Evolutionary conservation across 2,888 invertebrate genomes (phyloP).

Genomic region (Mongoloraphidia duomilia): DNA sequence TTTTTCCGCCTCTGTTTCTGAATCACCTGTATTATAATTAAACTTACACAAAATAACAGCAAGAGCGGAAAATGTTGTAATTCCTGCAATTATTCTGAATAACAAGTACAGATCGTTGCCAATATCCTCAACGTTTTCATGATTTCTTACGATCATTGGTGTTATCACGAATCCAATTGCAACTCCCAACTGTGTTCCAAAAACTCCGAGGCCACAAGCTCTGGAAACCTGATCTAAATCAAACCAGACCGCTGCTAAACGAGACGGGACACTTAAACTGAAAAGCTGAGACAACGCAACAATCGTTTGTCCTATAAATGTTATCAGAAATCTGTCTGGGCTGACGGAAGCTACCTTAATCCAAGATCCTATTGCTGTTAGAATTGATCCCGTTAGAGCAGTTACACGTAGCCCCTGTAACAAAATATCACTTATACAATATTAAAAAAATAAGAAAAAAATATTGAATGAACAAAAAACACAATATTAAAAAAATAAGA

Average conservation of each 20-base stretch:
- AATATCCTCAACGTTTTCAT: slow-evolving; percentile 30
- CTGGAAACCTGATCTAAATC: slow-evolving; percentile 47
- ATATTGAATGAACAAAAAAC: not conserved
- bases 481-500: not conserved
- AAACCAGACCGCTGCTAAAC: slow-evolving; percentile 56
- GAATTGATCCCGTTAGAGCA: slow-evolving; percentile 34
- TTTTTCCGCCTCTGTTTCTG: no score
- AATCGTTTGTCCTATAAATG: slow-evolving; percentile 45
- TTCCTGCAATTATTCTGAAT: slow-evolving; percentile 21
- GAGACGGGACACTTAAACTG: slow-evolving; percentile 49
- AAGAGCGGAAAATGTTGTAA: slow-evolving; percentile 40
- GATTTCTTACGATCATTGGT: slow-evolving; percentile 37
- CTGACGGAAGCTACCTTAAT: slow-evolving; percentile 43
- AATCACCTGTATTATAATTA: no score
- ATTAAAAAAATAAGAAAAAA: not conserved
- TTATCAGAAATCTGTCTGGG: slow-evolving; percentile 43
- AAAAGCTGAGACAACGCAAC: slow-evolving; percentile 44
- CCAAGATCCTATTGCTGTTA: slow-evolving; percentile 44
- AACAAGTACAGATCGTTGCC: slow-evolving; percentile 26
- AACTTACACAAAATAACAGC: slow-evolving; percentile 34
- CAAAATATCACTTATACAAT: slow-evolving; percentile 1
- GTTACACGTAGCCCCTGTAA: slow-evolving; percentile 38
- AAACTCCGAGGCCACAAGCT: slow-evolving; percentile 56
- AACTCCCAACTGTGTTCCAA: slow-evolving; percentile 58
- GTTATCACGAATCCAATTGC: slow-evolving; percentile 57